Conservation (phyloP, 2,113 vertebrate species). For the Phylloscopus trochiloides region DNA sequence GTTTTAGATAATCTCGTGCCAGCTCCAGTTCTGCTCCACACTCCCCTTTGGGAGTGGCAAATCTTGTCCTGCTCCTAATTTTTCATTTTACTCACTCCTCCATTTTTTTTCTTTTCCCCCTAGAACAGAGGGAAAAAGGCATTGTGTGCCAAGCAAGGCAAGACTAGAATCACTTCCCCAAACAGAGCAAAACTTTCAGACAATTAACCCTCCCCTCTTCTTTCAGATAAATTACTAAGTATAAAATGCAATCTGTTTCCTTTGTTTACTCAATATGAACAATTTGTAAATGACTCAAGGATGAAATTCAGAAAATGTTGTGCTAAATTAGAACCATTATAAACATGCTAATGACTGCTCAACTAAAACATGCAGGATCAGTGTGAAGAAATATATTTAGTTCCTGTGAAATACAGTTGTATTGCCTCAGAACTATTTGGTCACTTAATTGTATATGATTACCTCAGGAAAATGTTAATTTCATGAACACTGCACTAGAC, state of each 20-base stretch:
- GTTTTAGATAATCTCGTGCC: conserved; percentile 96
- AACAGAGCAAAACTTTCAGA: conserved; percentile 81
- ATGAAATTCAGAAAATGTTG: conserved; percentile 85
- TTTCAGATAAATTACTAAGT: conserved; percentile 85
- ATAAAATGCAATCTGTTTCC: conserved; percentile 86
- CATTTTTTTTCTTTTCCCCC: conserved; percentile 44
- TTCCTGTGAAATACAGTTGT: conserved; percentile 75
- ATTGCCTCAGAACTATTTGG: conserved; percentile 75
- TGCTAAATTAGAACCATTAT: conserved; percentile 87
- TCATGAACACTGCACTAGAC: conserved; percentile 63
- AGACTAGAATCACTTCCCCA: conserved; percentile 88
- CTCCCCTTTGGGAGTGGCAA: conserved; percentile 86
- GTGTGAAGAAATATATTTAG: conserved; percentile 78
- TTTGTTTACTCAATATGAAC: conserved; percentile 86
- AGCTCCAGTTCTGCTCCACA: conserved; percentile 92
- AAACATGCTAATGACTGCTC: conserved; percentile 84
- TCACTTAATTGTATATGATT: conserved; percentile 77
- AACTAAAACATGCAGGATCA: conserved; percentile 80
- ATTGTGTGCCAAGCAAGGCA: conserved; percentile 83
- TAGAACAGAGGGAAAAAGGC: conserved; percentile 72
- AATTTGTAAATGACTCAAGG: conserved; percentile 86
- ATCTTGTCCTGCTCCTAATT: conserved; percentile 77
- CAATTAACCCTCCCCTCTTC: conserved; percentile 84
- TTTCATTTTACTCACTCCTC: conserved; percentile 82
- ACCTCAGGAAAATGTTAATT: conserved; percentile 75